Percentiles rank a stretch among this genome's conserved stretches.
Evolutionary conservation across 64 coral and sea anemone genomes (phyloP).

Genomic region (Porites australiensis): DNA sequence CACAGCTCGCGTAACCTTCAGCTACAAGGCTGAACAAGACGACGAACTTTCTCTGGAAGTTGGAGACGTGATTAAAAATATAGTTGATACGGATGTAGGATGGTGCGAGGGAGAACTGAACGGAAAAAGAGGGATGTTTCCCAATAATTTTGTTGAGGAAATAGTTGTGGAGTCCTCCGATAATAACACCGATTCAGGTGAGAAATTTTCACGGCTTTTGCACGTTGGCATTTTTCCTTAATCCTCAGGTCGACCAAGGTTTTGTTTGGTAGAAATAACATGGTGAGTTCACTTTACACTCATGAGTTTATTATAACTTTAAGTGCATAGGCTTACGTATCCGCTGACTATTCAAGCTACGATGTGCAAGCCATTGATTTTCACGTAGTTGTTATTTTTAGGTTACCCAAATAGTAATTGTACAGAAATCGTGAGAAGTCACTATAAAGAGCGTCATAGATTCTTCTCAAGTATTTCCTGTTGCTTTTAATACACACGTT

Average conservation of each 20-base stretch:
- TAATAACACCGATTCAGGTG: neutral
- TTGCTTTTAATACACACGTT: too few species aligned
- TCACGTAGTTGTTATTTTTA: too few species aligned
- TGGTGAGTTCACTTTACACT: too few species aligned
- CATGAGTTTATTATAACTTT: too few species aligned
- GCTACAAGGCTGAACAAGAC: conserved; percentile 48
- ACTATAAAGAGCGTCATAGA: too few species aligned
- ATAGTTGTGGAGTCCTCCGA: neutral
- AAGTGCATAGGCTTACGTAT: too few species aligned
- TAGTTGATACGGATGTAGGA: conserved; percentile 72
- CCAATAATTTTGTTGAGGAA: conserved; percentile 85
- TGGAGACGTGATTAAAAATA: conserved; percentile 78
- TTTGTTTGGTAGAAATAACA: too few species aligned
- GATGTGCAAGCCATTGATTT: too few species aligned
- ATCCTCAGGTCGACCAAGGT: neutral
- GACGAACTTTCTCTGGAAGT: conserved; percentile 74
- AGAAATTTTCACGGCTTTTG: neutral
- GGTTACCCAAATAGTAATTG: too few species aligned
- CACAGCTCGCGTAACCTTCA: conserved; percentile 78
- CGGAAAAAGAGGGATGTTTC: conserved; percentile 81
- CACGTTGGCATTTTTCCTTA: neutral
- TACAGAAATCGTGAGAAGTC: too few species aligned
- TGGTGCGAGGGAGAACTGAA: conserved; percentile 81
- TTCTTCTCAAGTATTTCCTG: too few species aligned
- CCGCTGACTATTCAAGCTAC: too few species aligned